Base-by-base conservation (phyloP, 2,888 invertebrate species). In the Pseudanteris insignis region DNA sequence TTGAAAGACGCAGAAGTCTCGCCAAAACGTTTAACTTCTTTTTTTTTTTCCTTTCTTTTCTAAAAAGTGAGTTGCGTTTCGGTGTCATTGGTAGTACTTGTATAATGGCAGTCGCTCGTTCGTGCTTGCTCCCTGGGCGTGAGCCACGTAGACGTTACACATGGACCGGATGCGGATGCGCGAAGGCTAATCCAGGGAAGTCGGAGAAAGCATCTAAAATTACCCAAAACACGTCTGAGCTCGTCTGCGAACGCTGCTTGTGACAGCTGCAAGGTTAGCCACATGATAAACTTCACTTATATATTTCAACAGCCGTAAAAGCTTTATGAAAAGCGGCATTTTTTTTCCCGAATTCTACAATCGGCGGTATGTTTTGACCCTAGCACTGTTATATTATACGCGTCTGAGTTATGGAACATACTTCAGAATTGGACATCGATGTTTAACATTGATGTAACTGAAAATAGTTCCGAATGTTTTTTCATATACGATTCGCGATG, bases 81-180 rank as follows among this genome's bases (percentile, higher is more conserved):
- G 28, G 18, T 6, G 40, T 21, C 29, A 28, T 33, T 26, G 26
- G 33, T 41, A n/a, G 25, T 40, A 40, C 30, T 29, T 10, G 43
- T 46, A 12, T 40, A 25, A 30, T 47, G 21, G 9, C 46, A 34
- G 9, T 21, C 18, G 29, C 29, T 29, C 18, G 28, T 30, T 41
- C 30, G 12, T 43, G 32, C 32, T 48, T 37, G 26, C 25, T 36
- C 48, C 43, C 41, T 57, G 43, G 36, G 40, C 9, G 28, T 29
- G 46, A 37, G 32, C 30, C 12, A 36, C 33, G 40, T 34, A 54
- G 40, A 54, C 33, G 37, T 9, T 43, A 28, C 57, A 57, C 37
- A 57, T 57, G 48, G 48, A 57, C 48, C 57, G 58, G 50, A 58
- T 58, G 46, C 51, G 50, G 58, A 58, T 50, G 48, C 41, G 44